phyloP scores from a whole-genome alignment of 2,113 vertebrate species.

The Pristiophorus japonicus region DNA sequence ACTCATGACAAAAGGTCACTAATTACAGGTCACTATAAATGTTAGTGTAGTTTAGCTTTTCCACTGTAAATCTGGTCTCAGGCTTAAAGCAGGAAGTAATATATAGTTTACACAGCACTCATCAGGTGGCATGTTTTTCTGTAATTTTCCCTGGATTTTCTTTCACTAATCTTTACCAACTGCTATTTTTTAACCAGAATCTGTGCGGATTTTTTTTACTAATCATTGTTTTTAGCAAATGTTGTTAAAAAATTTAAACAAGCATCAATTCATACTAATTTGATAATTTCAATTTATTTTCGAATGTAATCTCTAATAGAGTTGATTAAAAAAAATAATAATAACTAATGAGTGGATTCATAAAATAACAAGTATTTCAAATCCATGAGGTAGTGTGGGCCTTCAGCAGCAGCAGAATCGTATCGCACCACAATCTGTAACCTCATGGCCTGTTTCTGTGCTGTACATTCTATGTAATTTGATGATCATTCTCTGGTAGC shows the following conservation, averaged over 20 bases:
- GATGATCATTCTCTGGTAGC: not conserved
- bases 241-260: not conserved
- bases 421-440: no score
- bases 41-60: not conserved
- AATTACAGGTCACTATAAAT: conserved; percentile 1
- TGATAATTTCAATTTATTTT: not conserved
- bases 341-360: not conserved
- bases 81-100: not conserved
- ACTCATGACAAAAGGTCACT: not conserved
- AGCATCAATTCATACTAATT: not conserved
- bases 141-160: not conserved
- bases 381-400: not conserved
- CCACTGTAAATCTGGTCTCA: not conserved
- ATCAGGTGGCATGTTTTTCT: not conserved
- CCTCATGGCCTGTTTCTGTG: not conserved
- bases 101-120: not conserved
- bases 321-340: not conserved
- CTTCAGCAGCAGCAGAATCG: not conserved
- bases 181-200: not conserved
- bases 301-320: not conserved
- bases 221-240: not conserved
- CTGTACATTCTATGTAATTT: not conserved
- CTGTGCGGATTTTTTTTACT: not conserved
- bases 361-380: not conserved
- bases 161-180: not conserved